Percentiles rank a stretch among this genome's conserved stretches.
Evolutionary conservation across 2,888 invertebrate species (phyloP).

Genomic region (Dryadula phaetusa): DNA sequence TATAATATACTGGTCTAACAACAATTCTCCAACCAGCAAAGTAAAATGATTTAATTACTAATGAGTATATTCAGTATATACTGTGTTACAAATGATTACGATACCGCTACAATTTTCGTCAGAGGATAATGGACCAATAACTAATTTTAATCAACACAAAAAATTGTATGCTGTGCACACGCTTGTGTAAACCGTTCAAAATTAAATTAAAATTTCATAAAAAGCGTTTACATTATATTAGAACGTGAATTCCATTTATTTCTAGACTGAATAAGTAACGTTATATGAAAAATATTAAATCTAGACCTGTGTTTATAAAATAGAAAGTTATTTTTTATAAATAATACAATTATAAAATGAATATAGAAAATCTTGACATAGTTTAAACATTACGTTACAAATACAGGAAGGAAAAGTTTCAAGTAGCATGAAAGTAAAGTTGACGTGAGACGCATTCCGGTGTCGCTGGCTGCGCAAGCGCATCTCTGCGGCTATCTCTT

Average conservation of each 20-base stretch:
- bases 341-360: too few relatives aligned
- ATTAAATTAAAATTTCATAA: constrained; percentile 5
- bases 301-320: too few relatives aligned
- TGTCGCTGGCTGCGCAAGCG: constrained; percentile 29
- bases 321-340: too few relatives aligned
- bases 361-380: not conserved
- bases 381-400: not conserved
- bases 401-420: constrained; percentile 19
- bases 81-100: not conserved
- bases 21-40: too few relatives aligned
- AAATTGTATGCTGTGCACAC: not conserved
- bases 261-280: too few relatives aligned
- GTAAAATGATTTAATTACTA: too few relatives aligned
- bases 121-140: constrained; percentile 8
- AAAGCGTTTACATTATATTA: not conserved
- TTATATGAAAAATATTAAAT: too few relatives aligned
- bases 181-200: not conserved
- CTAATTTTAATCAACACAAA: not conserved
- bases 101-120: constrained; percentile 5
- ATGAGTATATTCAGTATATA: too few relatives aligned
- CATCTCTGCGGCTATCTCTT: constrained; percentile 26
- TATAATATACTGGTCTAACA: too few relatives aligned
- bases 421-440: constrained; percentile 28
- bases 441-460: constrained; percentile 29
- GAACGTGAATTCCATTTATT: not conserved